phyloP scores from a whole-genome alignment of 2,888 invertebrate genomes.

The Elmis aenea region DNA sequence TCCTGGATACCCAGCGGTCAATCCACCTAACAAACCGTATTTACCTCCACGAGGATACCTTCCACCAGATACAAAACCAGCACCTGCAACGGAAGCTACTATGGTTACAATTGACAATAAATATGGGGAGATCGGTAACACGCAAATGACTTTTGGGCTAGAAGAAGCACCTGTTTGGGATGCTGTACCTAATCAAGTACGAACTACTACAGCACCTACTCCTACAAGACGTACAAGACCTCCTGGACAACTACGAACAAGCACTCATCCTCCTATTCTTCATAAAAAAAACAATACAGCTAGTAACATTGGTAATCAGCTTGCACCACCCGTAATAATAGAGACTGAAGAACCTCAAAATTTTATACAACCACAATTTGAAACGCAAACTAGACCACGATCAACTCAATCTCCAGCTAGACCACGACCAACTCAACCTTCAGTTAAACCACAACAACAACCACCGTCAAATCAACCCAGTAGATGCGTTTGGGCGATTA shows the following conservation, averaged over 20 bases:
- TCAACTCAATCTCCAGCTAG: constrained; percentile 19
- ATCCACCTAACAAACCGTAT: constrained; percentile 29
- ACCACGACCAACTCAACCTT: constrained; percentile 16
- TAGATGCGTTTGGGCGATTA: constrained; percentile 69
- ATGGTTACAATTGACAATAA: constrained; percentile 22
- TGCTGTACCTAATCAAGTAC: constrained; percentile 14
- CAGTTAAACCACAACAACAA: constrained; percentile 26
- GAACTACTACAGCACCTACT: constrained; percentile 17
- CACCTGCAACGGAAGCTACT: constrained; percentile 9
- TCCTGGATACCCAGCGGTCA: constrained; percentile 31
- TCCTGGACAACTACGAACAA: constrained; percentile 7
- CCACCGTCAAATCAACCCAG: constrained; percentile 48
- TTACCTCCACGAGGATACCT: constrained; percentile 26
- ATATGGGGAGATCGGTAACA: constrained; percentile 25
- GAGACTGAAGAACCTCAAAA: too few relatives aligned
- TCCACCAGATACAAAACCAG: constrained; percentile 26
- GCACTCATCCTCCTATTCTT: constrained; percentile 29
- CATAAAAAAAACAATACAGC: too few relatives aligned
- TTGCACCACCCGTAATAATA: too few relatives aligned
- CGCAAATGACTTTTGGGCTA: too few relatives aligned
- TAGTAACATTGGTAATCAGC: too few relatives aligned
- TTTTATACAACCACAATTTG: neutral
- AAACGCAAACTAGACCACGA: constrained; percentile 6
- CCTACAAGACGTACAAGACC: constrained; percentile 15
- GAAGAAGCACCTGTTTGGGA: constrained; percentile 41